Evolutionary conservation across 2,888 invertebrate species (phyloP).

Genomic region (Crematogaster levior): DNA sequence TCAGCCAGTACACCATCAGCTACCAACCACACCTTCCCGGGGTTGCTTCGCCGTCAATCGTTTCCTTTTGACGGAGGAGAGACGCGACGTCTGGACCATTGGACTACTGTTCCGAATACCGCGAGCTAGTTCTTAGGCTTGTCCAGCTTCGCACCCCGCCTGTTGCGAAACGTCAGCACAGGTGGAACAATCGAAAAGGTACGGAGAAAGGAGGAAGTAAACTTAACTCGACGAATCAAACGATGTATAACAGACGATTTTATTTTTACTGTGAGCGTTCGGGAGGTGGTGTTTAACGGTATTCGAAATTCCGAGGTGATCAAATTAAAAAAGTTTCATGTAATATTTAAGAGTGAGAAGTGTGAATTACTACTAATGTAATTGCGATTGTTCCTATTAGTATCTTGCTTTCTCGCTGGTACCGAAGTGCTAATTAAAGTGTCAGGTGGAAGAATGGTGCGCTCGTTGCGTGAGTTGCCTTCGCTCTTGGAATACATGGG

Average conservation of each 20-base stretch:
- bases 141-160: not conserved
- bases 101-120: not conserved
- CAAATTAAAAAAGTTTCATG: not conserved
- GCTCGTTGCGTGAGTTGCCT: not conserved
- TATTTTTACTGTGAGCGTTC: not conserved
- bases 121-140: not conserved
- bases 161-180: not conserved
- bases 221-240: not conserved
- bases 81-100: slow-evolving; percentile 5
- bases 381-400: not conserved
- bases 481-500: not conserved
- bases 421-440: not conserved
- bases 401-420: not conserved
- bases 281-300: not conserved
- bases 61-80: not conserved
- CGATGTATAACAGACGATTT: not conserved
- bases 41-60: slow-evolving; percentile 3
- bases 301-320: not conserved
- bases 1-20: slow-evolving; percentile 67
- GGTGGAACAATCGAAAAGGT: slow-evolving; percentile 16
- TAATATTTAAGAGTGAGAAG: not conserved
- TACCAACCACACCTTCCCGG: slow-evolving; percentile 72
- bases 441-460: slow-evolving; percentile 20
- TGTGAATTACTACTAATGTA: not conserved
- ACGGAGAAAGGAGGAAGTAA: not conserved